Evolutionary conservation across 2,888 invertebrate genomes (phyloP).

Genomic region (Tortrix viridana): DNA sequence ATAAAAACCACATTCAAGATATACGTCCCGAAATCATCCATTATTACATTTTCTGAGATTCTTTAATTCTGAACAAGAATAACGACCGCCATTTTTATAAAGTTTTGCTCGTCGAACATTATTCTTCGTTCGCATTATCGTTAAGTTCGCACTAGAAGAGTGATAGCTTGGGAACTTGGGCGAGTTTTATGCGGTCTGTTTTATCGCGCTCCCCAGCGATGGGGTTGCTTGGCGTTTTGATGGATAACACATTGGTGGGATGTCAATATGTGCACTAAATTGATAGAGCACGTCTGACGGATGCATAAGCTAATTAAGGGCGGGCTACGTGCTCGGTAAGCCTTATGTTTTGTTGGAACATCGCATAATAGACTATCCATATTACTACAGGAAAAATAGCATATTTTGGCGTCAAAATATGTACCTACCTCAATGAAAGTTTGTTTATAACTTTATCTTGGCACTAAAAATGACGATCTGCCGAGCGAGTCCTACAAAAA

Average conservation of each 20-base stretch:
- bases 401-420: no score
- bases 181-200: constrained; percentile 15
- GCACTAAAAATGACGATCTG: no score
- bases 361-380: no score
- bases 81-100: constrained; percentile 36
- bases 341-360: constrained; percentile 10
- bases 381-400: no score
- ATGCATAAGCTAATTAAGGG: constrained; percentile 42
- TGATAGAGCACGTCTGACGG: constrained; percentile 69
- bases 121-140: constrained; percentile 39
- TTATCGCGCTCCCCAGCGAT: constrained; percentile 30
- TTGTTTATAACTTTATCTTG: no score
- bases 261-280: constrained; percentile 72
- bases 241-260: constrained; percentile 65
- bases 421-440: no score
- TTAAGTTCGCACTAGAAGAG: constrained; percentile 39
- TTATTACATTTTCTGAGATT: constrained; percentile 13
- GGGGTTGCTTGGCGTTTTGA: constrained; percentile 59
- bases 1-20: no score
- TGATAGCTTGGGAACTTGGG: constrained; percentile 35
- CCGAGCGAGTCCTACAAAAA: no score
- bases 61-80: constrained; percentile 19
- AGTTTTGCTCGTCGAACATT: constrained; percentile 32
- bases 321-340: constrained; percentile 29
- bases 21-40: constrained; percentile 8